Conservation (phyloP, 2,797 vertebrate species). For the Ara ararauna region DNA sequence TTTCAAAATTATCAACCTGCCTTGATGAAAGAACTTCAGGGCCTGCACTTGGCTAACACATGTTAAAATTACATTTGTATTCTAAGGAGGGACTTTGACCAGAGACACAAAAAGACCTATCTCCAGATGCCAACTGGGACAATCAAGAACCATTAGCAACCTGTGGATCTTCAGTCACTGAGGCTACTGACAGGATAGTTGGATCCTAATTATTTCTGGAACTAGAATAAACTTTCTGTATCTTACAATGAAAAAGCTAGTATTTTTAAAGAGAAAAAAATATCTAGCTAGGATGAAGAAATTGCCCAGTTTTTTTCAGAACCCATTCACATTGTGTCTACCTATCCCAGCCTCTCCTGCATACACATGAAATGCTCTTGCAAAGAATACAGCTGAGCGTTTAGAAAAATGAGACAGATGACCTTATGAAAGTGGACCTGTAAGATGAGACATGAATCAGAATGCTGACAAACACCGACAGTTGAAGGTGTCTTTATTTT, state of each 20-base stretch:
- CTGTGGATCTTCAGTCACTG: background rate
- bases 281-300: background rate
- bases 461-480: background rate
- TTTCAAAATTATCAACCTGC: background rate
- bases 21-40: background rate
- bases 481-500: background rate
- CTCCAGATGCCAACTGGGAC: slow-evolving; percentile 11
- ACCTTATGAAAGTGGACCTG: background rate
- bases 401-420: background rate
- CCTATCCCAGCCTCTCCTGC: background rate
- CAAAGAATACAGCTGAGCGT: background rate
- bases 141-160: slow-evolving; percentile 31
- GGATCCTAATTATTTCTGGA: slow-evolving; percentile 17
- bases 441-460: background rate
- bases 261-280: background rate
- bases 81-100: background rate
- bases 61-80: slow-evolving; percentile 26
- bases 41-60: background rate
- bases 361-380: background rate
- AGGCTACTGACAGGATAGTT: slow-evolving; percentile 18
- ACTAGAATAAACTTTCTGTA: background rate
- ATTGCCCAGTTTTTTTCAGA: background rate
- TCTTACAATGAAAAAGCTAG: background rate
- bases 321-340: background rate
- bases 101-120: background rate